Percentiles rank a stretch among this genome's conserved stretches.
Conservation (phyloP, 2,797 vertebrate species). For the Crax fasciolata region DNA sequence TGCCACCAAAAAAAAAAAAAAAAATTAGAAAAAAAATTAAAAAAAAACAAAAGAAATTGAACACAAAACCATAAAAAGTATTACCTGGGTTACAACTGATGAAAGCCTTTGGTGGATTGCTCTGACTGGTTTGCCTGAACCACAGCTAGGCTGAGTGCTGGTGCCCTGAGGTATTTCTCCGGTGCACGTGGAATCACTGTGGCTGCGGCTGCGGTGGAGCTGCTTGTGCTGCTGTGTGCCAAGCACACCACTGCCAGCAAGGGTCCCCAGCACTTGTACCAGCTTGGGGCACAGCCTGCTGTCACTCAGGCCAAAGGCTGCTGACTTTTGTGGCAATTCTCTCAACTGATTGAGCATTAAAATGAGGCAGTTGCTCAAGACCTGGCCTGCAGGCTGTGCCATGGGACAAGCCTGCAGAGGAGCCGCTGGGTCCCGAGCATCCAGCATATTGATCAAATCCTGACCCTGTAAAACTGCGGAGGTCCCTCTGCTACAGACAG, state of each 20-base stretch:
- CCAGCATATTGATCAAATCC: background rate
- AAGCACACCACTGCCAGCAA: fast-evolving
- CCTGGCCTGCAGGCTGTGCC: background rate
- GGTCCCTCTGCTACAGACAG: background rate
- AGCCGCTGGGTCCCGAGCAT: background rate
- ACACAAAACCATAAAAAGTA: background rate
- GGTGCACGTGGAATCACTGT: background rate
- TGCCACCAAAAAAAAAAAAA: background rate
- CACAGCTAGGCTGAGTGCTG: background rate
- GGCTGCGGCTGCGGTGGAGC: background rate
- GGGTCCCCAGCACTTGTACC: background rate
- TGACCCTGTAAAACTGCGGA: background rate
- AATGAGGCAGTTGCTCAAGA: background rate
- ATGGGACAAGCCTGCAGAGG: background rate
- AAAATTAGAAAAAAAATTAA: too few species aligned
- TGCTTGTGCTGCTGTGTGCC: background rate
- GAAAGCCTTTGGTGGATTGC: background rate
- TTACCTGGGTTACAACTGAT: background rate
- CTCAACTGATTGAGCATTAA: background rate
- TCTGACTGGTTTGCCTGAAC: background rate
- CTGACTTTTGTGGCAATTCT: background rate
- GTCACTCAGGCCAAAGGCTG: background rate
- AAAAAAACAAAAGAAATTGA: background rate
- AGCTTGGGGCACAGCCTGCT: background rate
- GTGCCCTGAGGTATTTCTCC: background rate